These are phyloP conservation scores for Idaea straminata DNA, from an alignment of 2,888 invertebrate species.

Conservation along the genomic window DNA sequence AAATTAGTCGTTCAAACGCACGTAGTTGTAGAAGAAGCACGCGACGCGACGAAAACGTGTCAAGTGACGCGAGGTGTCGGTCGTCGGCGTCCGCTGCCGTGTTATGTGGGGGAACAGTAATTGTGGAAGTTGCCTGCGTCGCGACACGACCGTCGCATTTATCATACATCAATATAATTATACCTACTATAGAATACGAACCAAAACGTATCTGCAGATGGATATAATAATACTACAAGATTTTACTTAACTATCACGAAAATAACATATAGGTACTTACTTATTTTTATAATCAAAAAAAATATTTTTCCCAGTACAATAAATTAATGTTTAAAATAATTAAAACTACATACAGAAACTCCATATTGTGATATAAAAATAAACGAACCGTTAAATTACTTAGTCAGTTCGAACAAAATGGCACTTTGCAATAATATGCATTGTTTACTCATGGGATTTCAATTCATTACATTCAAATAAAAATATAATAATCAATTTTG, in stretches of 20 bases:
- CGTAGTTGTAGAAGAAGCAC: too few relatives aligned
- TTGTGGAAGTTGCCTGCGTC: too few relatives aligned
- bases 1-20: too few relatives aligned
- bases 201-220: constrained; percentile 63
- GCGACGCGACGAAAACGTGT: too few relatives aligned
- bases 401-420: constrained; percentile 71
- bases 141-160: too few relatives aligned
- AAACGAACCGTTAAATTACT: constrained; percentile 54
- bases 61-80: too few relatives aligned
- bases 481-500: constrained; percentile 69
- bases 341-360: constrained; percentile 58
- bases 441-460: constrained; percentile 62
- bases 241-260: constrained; percentile 75
- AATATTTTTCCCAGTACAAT: constrained; percentile 63
- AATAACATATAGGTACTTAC: constrained; percentile 70
- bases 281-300: constrained; percentile 47
- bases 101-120: too few relatives aligned
- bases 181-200: constrained; percentile 47
- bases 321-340: constrained; percentile 55
- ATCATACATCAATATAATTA: too few relatives aligned
- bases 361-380: constrained; percentile 55
- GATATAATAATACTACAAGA: constrained; percentile 62
- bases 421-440: constrained; percentile 73
- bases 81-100: too few relatives aligned
- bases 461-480: constrained; percentile 40